Base-by-base conservation (phyloP, 2,797 vertebrate species). In the Melanotaenia pygmaea region DNA sequence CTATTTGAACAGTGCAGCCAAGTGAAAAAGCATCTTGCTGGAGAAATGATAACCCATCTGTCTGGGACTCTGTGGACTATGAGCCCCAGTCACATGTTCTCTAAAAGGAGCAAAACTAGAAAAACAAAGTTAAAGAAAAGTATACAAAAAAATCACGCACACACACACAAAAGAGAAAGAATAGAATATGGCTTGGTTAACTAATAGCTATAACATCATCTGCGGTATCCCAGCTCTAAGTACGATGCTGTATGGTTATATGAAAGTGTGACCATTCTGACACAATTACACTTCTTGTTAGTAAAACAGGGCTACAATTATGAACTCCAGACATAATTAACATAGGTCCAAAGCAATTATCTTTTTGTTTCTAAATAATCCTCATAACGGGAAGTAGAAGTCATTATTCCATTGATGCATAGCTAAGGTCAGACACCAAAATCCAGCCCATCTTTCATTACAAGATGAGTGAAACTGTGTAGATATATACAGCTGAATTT, bases 41-140 rank as follows among this genome's bases (percentile, higher is more conserved):
- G 45, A 70, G 32, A 61, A 80, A 59, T 35, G 54, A 76, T 26
- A 72, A 20, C 5, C 43, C 75, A 75, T 59, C 64, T 80, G 72
- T 5, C 38, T 47, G 45, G 34, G 8, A 9, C 34, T 35, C 34
- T 35, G 34, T 6, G 34, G 34, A 28, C 28, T 28, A 28, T 28
- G 3, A 28, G 28, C 28, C 28, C 28, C 28, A 28, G 28, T 35
- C 34, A 35, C 34, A 35, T 35, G 34, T 35, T 35, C 34, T 9
- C 34, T 28, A 28, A 28, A 28, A 28, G 28, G 28, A 28, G 28
- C 28, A 28, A 28, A 28, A 28, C 28, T 28, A 28, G 28, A 28
- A 28, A 28, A 28, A 4, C 28, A 3, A 28, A 28, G 28, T 28
- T 28, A 28, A 28, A 28, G 28, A 28, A 28, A 28, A 28, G 28